phyloP scores from a whole-genome alignment of 2,113 vertebrate species.

The Lamprologus lemairii region DNA sequence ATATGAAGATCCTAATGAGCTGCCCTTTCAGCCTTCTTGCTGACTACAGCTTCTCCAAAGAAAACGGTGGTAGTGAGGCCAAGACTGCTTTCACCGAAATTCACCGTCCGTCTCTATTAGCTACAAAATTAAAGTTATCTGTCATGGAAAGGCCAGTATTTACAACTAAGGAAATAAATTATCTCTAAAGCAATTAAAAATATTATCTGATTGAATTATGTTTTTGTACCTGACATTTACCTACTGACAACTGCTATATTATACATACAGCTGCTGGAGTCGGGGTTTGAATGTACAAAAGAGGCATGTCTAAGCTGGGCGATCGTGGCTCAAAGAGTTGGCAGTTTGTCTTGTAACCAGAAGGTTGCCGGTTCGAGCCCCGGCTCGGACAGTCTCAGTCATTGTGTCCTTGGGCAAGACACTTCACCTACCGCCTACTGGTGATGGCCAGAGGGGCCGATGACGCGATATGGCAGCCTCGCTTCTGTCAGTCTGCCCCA shows the following conservation, averaged over 20 bases:
- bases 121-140: background rate
- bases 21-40: background rate
- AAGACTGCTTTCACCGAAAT: background rate
- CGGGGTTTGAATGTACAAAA: background rate
- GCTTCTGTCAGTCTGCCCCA: background rate
- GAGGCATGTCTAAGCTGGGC: background rate
- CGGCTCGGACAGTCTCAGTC: accelerated
- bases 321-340: background rate
- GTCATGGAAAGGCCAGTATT: background rate
- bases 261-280: background rate
- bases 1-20: background rate
- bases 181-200: background rate
- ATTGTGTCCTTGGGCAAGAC: background rate
- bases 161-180: background rate
- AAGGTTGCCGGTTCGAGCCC: background rate
- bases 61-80: background rate
- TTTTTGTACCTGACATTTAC: background rate
- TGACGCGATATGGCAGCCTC: accelerated
- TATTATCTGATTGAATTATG: background rate
- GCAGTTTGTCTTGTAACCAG: accelerated
- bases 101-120: background rate
- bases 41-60: background rate
- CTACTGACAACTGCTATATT: background rate
- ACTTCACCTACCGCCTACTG: background rate
- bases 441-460: accelerated